These are phyloP conservation scores for Galendromus occidentalis DNA, from an alignment of 1,140 invertebrate species.

Conservation along the genomic window DNA sequence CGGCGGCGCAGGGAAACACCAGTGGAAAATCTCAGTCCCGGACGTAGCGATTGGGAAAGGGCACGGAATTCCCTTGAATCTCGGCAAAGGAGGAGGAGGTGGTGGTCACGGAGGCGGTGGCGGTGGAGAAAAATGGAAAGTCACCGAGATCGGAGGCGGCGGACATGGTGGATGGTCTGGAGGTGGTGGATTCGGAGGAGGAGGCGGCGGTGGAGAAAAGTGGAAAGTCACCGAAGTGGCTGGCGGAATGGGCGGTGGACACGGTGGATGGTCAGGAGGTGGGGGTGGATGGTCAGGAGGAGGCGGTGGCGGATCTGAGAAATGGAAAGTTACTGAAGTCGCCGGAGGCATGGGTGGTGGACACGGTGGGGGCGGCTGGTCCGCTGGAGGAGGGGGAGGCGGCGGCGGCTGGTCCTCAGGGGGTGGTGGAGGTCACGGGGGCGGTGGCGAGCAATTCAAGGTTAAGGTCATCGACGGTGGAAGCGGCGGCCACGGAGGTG, in stretches of 20 bases:
- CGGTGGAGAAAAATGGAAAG: not conserved
- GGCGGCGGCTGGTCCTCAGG: not conserved
- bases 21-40: not conserved
- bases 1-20: not conserved
- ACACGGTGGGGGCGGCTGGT: not conserved
- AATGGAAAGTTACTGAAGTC: slow-evolving; percentile 6
- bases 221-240: not conserved
- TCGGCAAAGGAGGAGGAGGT: not conserved
- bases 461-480: too few species aligned
- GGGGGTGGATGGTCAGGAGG: not conserved
- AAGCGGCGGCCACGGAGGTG: not conserved
- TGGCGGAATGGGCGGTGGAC: not conserved
- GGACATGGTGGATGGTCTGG: not conserved
- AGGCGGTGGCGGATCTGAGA: not conserved
- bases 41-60: not conserved
- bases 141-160: not conserved
- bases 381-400: not conserved
- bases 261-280: not conserved
- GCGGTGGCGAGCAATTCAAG: not conserved
- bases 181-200: not conserved
- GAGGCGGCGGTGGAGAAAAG: not conserved
- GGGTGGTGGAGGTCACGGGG: not conserved
- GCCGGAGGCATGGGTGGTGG: not conserved
- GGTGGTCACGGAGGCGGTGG: not conserved
- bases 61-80: not conserved